Base-by-base conservation (phyloP, 2,113 vertebrate species). In the Sinosuthora webbiana region DNA sequence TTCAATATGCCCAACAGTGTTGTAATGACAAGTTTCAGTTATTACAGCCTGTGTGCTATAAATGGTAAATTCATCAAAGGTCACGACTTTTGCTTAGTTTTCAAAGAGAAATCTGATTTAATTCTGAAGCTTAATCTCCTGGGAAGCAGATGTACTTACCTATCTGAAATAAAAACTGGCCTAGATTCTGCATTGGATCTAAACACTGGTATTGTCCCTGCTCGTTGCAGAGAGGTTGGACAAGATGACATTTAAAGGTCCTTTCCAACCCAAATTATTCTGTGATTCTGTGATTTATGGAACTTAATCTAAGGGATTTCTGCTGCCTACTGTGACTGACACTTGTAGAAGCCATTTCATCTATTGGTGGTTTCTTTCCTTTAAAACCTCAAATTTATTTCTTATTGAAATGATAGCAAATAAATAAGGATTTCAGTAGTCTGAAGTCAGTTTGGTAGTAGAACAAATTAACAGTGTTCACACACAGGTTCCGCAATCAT, bases 91-190 rank as follows among this genome's bases (percentile, higher is more conserved):
- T 83, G 45, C 37, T 50, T 59, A 60, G 68, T 87, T 94, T 92
- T 89, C 10, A 70, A 57, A 87, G 42, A 83, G 45, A 87, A 94
- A 83, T 70, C 44, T 74, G 30, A 74, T 65, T 91, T 95, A 28
- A 74, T 77, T 70, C 73, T 84, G 64, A 87, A 70, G 47, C 42
- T 39, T 91, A 77, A 70, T 91, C 73, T 84, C 62, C 62, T 59
- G 6, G 25, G n/a, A 92, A 22, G 41, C 45, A 68, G 49, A 69
- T 15, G 15, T 45, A 83, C 55, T 94, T 4, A 4, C 56, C 37
- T 57, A 75, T 65, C 59, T 57, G 69, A 87, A 88, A 74, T 83
- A 73, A 93, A 88, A 95, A 41, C 27, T 28, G 52, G 30, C 73
- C 64, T 87, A 74, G 55, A 49, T 83, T 78, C 65, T 57, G 19